Conservation (phyloP, 1,140 invertebrate genomes). For the Aphelenchoides fujianensis region DNA sequence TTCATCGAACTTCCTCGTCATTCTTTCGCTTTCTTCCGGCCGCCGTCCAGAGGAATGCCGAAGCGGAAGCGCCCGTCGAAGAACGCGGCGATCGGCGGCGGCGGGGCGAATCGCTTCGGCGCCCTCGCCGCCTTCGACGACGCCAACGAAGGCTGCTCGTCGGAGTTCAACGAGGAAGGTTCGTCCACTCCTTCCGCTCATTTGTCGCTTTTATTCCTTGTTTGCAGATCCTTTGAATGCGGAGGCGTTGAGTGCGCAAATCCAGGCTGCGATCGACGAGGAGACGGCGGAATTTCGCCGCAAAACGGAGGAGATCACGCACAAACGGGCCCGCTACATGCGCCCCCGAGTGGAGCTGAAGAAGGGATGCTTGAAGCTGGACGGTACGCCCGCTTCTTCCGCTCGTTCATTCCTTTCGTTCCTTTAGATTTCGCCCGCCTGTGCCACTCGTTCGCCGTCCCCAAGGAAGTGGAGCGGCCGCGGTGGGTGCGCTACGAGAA, state of each 20-base stretch:
- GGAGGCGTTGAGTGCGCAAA: too few species aligned
- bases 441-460: constrained; percentile 2
- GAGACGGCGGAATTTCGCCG: background rate
- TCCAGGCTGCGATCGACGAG: background rate
- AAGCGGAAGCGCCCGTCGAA: background rate
- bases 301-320: background rate
- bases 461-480: background rate
- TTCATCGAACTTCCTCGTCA: too few species aligned
- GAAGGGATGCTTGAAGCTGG: background rate
- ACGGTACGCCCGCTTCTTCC: background rate
- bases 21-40: too few species aligned
- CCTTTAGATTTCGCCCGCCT: constrained; percentile 11
- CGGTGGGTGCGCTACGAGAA: background rate
- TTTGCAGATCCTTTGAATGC: background rate
- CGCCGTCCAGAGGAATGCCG: too few species aligned
- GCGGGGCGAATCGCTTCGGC: background rate
- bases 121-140: background rate
- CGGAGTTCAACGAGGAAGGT: constrained; percentile 2
- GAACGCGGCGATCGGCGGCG: background rate
- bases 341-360: too few species aligned
- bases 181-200: background rate
- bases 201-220: background rate
- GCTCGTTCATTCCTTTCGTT: background rate
- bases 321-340: background rate
- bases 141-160: background rate